A percentile compares a stretch with the other conserved stretches of the same genome.
Evolutionary conservation across 2,888 invertebrate species (phyloP).

Genomic region (Dimorphilus gyrociliatus): DNA sequence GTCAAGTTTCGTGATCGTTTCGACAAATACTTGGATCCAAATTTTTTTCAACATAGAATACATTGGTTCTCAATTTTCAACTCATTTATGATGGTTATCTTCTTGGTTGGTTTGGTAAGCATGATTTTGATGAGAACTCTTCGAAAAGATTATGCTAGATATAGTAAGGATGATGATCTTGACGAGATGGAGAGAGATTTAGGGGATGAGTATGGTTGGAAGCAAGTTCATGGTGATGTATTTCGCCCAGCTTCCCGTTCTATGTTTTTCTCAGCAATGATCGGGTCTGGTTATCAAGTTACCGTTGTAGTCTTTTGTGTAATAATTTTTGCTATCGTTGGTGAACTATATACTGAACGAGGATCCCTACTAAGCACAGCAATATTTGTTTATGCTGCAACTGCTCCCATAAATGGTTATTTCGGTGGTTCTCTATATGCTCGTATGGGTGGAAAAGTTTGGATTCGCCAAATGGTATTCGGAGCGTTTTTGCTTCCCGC

Average conservation of each 20-base stretch:
- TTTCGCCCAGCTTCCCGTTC: slow-evolving; percentile 84
- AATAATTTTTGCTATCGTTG: slow-evolving; percentile 86
- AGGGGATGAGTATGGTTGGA: slow-evolving; percentile 99
- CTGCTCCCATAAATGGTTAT: slow-evolving; percentile 95
- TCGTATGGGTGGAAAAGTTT: slow-evolving; percentile 70
- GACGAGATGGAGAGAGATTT: slow-evolving; percentile 96
- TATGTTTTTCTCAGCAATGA: slow-evolving; percentile 75
- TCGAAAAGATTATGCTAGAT: slow-evolving; percentile 96
- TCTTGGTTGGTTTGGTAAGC: slow-evolving; percentile 87
- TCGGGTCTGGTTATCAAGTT: slow-evolving; percentile 86
- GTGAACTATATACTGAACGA: slow-evolving; percentile 94
- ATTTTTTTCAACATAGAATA: slow-evolving; percentile 92
- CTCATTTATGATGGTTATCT: slow-evolving; percentile 99
- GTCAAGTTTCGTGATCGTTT: slow-evolving; percentile 83
- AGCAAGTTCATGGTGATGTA: slow-evolving; percentile 95
- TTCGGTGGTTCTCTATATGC: slow-evolving; percentile 94
- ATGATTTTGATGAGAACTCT: slow-evolving; percentile 98
- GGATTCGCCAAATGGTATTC: slow-evolving; percentile 94
- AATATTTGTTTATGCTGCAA: slow-evolving; percentile 94
- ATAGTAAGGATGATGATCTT: slow-evolving; percentile 93
- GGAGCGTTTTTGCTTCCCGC: slow-evolving; percentile 85
- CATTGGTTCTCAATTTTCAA: slow-evolving; percentile 99
- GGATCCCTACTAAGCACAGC: slow-evolving; percentile 93
- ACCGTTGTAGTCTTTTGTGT: slow-evolving; percentile 81
- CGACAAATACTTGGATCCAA: slow-evolving; percentile 96